phyloP scores from a whole-genome alignment of 2,113 vertebrate species.

The Genyomyrus donnyi region DNA sequence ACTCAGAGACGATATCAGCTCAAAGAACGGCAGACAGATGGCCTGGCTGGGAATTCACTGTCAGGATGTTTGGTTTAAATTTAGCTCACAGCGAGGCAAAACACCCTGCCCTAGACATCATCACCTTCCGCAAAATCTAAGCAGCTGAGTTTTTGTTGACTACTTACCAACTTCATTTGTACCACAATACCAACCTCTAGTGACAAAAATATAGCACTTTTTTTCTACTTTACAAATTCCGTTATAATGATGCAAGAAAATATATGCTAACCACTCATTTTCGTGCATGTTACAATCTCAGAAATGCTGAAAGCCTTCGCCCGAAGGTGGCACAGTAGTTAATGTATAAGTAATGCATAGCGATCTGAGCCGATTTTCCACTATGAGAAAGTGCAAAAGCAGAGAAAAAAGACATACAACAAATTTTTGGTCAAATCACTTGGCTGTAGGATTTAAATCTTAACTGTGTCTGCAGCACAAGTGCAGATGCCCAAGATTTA shows the following conservation, averaged over 20 bases:
- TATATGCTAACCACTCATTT: neutral
- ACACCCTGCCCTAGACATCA: neutral
- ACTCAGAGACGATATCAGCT: neutral
- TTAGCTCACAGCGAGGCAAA: neutral
- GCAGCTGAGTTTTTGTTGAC: neutral
- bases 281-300: neutral
- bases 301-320: neutral
- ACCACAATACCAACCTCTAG: neutral
- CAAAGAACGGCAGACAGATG: neutral
- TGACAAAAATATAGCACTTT: neutral
- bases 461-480: neutral
- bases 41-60: neutral
- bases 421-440: neutral
- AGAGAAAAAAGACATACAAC: neutral
- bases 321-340: neutral
- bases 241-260: neutral
- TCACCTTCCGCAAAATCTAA: neutral
- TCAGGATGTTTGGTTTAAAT: neutral
- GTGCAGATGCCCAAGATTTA: neutral
- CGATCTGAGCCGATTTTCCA: neutral
- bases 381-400: neutral
- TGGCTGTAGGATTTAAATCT: neutral
- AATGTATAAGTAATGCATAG: neutral
- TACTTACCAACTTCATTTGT: neutral
- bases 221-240: neutral